phyloP scores from a whole-genome alignment of 2,888 invertebrate species.

The Crossocerus cetratus region DNA sequence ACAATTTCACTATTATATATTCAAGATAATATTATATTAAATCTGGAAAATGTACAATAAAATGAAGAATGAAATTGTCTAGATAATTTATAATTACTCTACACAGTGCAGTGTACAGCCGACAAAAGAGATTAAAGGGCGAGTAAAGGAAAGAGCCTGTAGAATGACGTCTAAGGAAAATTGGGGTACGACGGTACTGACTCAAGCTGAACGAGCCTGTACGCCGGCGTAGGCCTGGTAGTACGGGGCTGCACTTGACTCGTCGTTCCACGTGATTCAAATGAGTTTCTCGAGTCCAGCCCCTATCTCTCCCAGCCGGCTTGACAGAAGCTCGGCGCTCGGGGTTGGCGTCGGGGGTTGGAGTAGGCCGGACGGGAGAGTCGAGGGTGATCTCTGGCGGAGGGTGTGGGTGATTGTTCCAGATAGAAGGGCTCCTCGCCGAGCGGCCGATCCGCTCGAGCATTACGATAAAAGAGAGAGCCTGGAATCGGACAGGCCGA shows the following conservation, averaged over 20 bases:
- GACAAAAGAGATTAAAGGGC: too few relatives aligned
- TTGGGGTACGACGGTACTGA: too few relatives aligned
- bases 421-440: slow-evolving; percentile 56
- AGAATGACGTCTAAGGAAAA: too few relatives aligned
- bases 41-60: too few relatives aligned
- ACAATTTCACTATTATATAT: too few relatives aligned
- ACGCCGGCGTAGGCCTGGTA: slow-evolving; percentile 42
- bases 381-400: slow-evolving; percentile 33
- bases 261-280: slow-evolving; percentile 64
- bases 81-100: too few relatives aligned
- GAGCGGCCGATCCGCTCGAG: slow-evolving; percentile 60
- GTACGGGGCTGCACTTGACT: slow-evolving; percentile 58
- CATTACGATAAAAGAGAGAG: slow-evolving; percentile 56
- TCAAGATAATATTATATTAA: too few relatives aligned
- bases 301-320: slow-evolving; percentile 27
- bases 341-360: slow-evolving; percentile 26
- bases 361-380: slow-evolving; percentile 18
- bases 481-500: slow-evolving; percentile 57
- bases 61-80: too few relatives aligned
- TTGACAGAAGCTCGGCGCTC: too few relatives aligned
- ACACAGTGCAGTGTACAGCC: too few relatives aligned
- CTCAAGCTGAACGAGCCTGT: slow-evolving; percentile 38
- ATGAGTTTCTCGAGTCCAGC: slow-evolving; percentile 56
- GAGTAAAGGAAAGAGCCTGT: too few relatives aligned
- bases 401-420: slow-evolving; percentile 42